These are phyloP conservation scores for Octodon degus DNA, from an alignment of 2,113 vertebrate species.

Conservation along the genomic window DNA sequence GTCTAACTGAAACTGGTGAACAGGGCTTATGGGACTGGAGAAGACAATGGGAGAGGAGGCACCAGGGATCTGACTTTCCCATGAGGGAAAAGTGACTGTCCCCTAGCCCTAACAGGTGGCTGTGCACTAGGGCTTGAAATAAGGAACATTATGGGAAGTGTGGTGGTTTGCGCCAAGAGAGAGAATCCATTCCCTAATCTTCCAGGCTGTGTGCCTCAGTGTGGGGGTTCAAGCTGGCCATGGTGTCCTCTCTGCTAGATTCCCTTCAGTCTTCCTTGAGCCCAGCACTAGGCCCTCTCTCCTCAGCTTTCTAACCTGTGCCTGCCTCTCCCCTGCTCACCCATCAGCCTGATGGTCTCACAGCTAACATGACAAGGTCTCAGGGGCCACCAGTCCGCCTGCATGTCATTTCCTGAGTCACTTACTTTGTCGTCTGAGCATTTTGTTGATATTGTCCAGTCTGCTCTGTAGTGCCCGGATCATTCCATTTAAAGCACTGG, in stretches of 20 bases:
- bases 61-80: not conserved
- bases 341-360: not conserved
- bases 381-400: not conserved
- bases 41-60: not conserved
- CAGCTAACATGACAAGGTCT: not conserved
- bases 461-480: constrained; percentile 57
- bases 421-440: constrained; percentile 72
- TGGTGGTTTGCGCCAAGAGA: not conserved
- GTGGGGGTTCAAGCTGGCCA: not conserved
- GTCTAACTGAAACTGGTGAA: not conserved
- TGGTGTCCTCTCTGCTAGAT: not conserved
- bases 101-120: not conserved
- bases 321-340: not conserved
- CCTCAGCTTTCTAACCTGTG: not conserved
- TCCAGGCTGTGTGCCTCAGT: not conserved
- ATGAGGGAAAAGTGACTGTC: not conserved
- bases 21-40: not conserved
- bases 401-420: not conserved
- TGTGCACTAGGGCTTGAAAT: not conserved
- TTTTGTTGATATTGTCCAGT: constrained; percentile 47
- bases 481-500: constrained; percentile 65
- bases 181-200: not conserved
- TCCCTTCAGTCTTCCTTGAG: not conserved
- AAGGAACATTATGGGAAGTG: not conserved
- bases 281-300: not conserved